phyloP scores from a whole-genome alignment of 1,140 invertebrate species.

The Drosophila tropicalis region DNA sequence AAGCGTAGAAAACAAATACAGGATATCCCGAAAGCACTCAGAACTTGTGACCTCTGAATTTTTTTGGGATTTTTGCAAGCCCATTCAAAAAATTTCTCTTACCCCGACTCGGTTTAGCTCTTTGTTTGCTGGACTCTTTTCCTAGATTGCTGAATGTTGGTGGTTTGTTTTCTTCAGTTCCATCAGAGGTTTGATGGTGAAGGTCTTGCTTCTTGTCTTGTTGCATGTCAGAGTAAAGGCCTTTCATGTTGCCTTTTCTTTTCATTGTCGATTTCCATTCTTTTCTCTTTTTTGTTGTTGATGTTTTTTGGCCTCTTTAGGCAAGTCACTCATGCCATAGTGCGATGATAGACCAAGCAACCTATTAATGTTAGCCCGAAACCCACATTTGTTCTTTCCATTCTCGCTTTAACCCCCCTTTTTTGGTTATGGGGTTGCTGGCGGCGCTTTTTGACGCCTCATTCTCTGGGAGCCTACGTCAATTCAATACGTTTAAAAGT shows the following conservation, averaged over 20 bases:
- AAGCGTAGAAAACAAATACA: too few relatives aligned
- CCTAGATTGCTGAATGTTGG: too few relatives aligned
- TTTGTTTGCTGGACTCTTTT: too few relatives aligned
- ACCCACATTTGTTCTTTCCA: not conserved
- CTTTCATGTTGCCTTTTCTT: conserved; percentile 2
- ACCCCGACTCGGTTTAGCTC: too few relatives aligned
- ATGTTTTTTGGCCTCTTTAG: conserved; percentile 4
- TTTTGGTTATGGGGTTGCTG: conserved; percentile 1
- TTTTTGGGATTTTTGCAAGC: too few relatives aligned
- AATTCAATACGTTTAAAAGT: conserved; percentile 81
- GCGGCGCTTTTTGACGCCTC: conserved; percentile 52
- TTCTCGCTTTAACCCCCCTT: not conserved
- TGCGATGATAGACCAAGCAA: not conserved
- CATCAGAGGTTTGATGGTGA: too few relatives aligned
- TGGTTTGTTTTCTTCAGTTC: too few relatives aligned
- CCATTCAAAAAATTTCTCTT: too few relatives aligned
- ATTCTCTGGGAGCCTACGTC: conserved; percentile 45
- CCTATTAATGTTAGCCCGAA: conserved; percentile 14
- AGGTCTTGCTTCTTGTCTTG: too few relatives aligned
- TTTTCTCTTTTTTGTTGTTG: not conserved
- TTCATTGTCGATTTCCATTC: not conserved
- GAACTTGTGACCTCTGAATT: too few relatives aligned
- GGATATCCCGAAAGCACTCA: too few relatives aligned
- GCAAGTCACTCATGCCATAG: conserved; percentile 9
- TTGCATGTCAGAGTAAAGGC: not conserved